Percentiles rank a stretch among this genome's conserved stretches.
These are phyloP conservation scores for Anisognathus igniventris DNA, from an alignment of 2,797 vertebrate genomes.

Conservation along the genomic window DNA sequence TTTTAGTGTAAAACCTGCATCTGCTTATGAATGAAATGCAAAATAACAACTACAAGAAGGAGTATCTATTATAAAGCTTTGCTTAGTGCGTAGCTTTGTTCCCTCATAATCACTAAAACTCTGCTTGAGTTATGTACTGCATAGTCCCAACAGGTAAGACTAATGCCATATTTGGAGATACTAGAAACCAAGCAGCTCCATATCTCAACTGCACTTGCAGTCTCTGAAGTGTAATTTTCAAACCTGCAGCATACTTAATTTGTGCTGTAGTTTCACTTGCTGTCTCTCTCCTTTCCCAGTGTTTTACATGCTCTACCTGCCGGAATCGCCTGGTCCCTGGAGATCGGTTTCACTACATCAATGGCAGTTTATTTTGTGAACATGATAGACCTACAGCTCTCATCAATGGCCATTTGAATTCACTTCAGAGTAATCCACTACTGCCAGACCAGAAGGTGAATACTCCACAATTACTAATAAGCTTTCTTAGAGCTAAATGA, in stretches of 20 bases:
- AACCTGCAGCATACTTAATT: constrained; percentile 59
- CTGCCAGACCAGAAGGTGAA: constrained; percentile 99
- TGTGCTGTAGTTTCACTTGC: constrained; percentile 64
- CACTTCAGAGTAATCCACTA: constrained; percentile 98
- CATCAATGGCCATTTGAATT: constrained; percentile 99
- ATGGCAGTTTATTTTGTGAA: constrained; percentile 99
- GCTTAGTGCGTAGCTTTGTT: background rate
- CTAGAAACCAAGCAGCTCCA: constrained; percentile 7
- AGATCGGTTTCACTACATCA: constrained; percentile 99
- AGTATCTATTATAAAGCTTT: background rate
- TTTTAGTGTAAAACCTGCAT: background rate
- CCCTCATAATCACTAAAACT: background rate
- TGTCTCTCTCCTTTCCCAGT: constrained; percentile 77
- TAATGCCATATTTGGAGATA: constrained; percentile 17
- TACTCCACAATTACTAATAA: constrained; percentile 74
- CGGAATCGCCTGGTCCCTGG: constrained; percentile 97
- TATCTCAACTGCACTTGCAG: constrained; percentile 17
- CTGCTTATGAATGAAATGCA: background rate
- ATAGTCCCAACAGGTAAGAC: constrained; percentile 27
- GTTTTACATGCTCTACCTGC: constrained; percentile 99
- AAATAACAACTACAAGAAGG: background rate
- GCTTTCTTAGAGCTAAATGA: constrained; percentile 70
- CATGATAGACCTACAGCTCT: constrained; percentile 99
- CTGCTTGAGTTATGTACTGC: constrained; percentile 20
- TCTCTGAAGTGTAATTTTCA: constrained; percentile 46